Conservation (phyloP, 1,140 invertebrate species). For the Drosophila trapezifrons region DNA sequence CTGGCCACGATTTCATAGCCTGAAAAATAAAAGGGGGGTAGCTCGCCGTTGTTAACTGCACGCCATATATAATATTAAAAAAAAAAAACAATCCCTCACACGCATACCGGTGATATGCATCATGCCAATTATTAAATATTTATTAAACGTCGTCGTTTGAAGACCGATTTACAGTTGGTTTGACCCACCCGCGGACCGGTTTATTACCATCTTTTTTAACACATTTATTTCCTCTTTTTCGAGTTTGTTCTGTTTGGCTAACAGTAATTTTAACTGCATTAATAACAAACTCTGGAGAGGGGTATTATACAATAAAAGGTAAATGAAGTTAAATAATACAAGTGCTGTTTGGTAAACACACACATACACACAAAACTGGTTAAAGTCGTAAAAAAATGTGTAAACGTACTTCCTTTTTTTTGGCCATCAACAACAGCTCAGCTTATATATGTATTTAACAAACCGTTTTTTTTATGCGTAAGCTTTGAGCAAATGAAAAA, state of each 20-base stretch:
- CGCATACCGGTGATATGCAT: constrained; percentile 10
- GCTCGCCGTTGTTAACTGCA: constrained; percentile 33
- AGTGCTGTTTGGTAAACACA: not conserved
- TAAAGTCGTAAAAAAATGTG: constrained; percentile 28
- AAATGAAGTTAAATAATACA: constrained; percentile 25
- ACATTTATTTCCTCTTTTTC: constrained; percentile 35
- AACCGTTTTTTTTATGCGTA: constrained; percentile 32
- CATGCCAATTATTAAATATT: constrained; percentile 53
- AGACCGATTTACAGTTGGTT: constrained; percentile 53
- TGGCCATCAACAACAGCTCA: constrained; percentile 4
- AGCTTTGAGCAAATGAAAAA: constrained; percentile 33
- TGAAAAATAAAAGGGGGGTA: constrained; percentile 53
- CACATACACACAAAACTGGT: constrained; percentile 15
- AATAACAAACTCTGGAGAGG: constrained; percentile 2
- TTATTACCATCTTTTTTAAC: constrained; percentile 33
- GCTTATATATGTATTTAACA: constrained; percentile 56
- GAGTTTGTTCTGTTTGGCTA: constrained; percentile 48
- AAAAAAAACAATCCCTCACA: constrained; percentile 3
- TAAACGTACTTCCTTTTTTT: constrained; percentile 22
- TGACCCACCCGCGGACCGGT: constrained; percentile 39
- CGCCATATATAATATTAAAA: constrained; percentile 37
- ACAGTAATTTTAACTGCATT: constrained; percentile 47
- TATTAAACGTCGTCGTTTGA: constrained; percentile 49
- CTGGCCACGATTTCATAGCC: constrained; percentile 35
- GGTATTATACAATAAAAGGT: constrained; percentile 22